Percentiles rank a stretch among this genome's conserved stretches.
Evolutionary conservation across 2,888 invertebrate genomes (phyloP).

Genomic region (Brachylomia viminalis): DNA sequence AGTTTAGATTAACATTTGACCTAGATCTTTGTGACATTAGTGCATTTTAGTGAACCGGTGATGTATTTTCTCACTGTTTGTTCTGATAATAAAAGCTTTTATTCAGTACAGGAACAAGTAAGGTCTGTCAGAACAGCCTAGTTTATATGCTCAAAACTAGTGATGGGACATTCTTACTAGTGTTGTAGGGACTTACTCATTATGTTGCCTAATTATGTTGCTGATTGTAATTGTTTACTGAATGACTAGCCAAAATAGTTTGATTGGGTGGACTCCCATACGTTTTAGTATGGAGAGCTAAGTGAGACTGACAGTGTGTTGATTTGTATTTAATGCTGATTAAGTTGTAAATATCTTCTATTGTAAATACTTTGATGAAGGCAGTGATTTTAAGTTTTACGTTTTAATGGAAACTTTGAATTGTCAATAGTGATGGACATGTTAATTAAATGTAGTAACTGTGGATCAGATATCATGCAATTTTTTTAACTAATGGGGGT

Average conservation of each 20-base stretch:
- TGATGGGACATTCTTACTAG: constrained; percentile 77
- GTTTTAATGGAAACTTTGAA: constrained; percentile 75
- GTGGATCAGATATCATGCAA: constrained; percentile 30
- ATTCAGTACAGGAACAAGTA: constrained; percentile 21
- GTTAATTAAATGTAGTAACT: constrained; percentile 66
- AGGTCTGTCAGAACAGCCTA: constrained; percentile 62
- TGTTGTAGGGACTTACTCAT: constrained; percentile 71
- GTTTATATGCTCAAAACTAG: constrained; percentile 81
- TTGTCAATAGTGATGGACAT: constrained; percentile 71
- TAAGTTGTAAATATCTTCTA: constrained; percentile 86
- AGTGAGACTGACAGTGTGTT: constrained; percentile 68
- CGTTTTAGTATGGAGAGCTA: constrained; percentile 84
- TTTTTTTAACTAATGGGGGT: constrained; percentile 42
- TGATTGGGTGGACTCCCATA: constrained; percentile 76
- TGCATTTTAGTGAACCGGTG: constrained; percentile 8
- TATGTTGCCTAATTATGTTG: constrained; percentile 73
- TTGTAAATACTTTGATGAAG: constrained; percentile 77
- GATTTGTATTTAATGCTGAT: constrained; percentile 73
- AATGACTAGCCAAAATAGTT: constrained; percentile 71
- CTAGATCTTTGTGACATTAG: constrained; percentile 19
- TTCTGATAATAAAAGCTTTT: background rate
- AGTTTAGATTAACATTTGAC: background rate
- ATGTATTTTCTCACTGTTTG: background rate
- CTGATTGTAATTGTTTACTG: constrained; percentile 67
- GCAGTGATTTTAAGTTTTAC: constrained; percentile 87